Evolutionary conservation across 2,888 invertebrate species (phyloP), one percentile per base, ranked within the genome.

Genomic region (Amiota mariae): DNA sequence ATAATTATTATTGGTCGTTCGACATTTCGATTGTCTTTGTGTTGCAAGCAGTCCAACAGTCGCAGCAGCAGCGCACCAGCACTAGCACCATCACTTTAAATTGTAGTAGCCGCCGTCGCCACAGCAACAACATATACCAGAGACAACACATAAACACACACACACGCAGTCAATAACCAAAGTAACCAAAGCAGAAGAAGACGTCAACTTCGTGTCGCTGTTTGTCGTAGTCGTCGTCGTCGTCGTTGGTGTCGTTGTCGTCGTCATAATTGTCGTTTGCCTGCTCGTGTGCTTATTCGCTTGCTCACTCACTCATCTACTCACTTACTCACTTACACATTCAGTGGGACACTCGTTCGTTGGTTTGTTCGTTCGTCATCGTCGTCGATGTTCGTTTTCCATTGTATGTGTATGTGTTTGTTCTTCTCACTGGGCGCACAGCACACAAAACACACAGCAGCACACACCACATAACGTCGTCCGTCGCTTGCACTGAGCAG

Each of bases 401-500:
- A 70, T 76, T 75, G 73, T 73, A 70, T 77, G 59, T 73, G 76
- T 36, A 36, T 36, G 36, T 36, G 36, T 36, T 36, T 36, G 36
- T 36, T 36, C 36, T 36, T 36, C 36, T 36, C 36, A 36, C 36
- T 36, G 6, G 4, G 36, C 36, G 36, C 36, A 73, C 54, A 54
- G 6, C 54, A 54, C 54, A 24, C 24, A 24, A 3, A 54, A 0
- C 54, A 54, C 54, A 24, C 24, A 24, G 24, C 54, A 54, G 6
- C 54, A 54, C 54, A 54, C 54, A 54, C 54, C 54, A 54, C 80
- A 81, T 81, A 76, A 77, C 79, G 74, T 75, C 76, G 77, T 6
- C 36, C 36, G 36, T 76, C 74, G 76, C 77, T 78, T 74, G 79
- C 80, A 81, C 81, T 36, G 78, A 82, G 73, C 86, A 85, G 85